Percentiles rank a stretch among this genome's conserved stretches.
Evolutionary conservation across 2,888 invertebrate species (phyloP).

Genomic region (Calephelis perditalis): DNA sequence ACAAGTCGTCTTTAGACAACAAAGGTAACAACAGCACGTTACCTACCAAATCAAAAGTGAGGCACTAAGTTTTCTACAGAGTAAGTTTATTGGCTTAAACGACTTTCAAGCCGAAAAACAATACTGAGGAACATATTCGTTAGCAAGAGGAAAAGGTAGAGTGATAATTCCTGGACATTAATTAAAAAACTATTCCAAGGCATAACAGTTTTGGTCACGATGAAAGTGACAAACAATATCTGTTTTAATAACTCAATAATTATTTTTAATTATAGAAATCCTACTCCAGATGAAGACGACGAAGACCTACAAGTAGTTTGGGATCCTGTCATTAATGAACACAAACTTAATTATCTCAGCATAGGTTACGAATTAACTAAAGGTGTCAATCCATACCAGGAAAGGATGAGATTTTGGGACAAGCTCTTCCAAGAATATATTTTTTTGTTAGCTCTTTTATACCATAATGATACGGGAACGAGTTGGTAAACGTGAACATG

Average conservation of each 20-base stretch:
- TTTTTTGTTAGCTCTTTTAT: not conserved
- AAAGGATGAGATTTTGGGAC: not conserved
- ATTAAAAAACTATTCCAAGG: too few species aligned
- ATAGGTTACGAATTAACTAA: slow-evolving; percentile 3
- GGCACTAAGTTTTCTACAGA: too few species aligned
- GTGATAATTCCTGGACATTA: too few species aligned
- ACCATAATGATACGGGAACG: not conserved
- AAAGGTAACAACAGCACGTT: too few species aligned
- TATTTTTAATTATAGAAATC: slow-evolving; percentile 50
- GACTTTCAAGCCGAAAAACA: too few species aligned
- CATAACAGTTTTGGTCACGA: too few species aligned
- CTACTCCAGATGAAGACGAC: slow-evolving; percentile 60
- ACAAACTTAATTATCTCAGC: not conserved
- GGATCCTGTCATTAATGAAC: not conserved
- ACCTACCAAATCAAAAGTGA: too few species aligned
- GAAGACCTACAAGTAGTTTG: not conserved
- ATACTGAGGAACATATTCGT: too few species aligned
- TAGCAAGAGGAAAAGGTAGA: too few species aligned
- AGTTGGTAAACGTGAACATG: not conserved
- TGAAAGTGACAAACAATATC: too few species aligned
- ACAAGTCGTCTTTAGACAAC: too few species aligned
- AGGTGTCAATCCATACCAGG: not conserved
- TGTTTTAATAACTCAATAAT: not conserved
- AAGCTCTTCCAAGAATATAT: not conserved
- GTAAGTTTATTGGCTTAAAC: too few species aligned